These are phyloP conservation scores for Phalera bucephala DNA, from an alignment of 2,888 invertebrate species.

Conservation along the genomic window DNA sequence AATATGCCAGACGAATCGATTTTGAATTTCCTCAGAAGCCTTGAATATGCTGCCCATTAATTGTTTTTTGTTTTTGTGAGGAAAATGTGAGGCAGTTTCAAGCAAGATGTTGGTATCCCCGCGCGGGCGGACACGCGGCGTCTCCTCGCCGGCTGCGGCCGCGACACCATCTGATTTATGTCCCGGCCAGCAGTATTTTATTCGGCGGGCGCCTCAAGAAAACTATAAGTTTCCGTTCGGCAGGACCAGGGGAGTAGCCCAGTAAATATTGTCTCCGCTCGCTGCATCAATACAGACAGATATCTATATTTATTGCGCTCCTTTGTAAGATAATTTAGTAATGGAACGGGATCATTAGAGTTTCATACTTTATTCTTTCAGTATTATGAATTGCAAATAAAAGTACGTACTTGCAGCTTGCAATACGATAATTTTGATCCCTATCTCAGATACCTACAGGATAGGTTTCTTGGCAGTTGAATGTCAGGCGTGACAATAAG, in stretches of 20 bases:
- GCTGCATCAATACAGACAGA: slow-evolving; percentile 75
- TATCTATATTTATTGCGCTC: slow-evolving; percentile 77
- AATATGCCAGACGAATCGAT: no score
- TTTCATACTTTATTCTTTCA: slow-evolving; percentile 36
- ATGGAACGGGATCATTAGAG: slow-evolving; percentile 71
- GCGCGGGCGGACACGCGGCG: slow-evolving; percentile 42
- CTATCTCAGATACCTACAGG: no score
- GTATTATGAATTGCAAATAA: no score
- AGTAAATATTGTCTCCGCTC: slow-evolving; percentile 80
- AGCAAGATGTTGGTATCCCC: no score
- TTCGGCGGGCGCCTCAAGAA: slow-evolving; percentile 81
- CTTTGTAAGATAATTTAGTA: slow-evolving; percentile 76
- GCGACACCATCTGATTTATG: slow-evolving; percentile 78
- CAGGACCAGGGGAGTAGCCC: slow-evolving; percentile 77
- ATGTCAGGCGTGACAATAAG: slow-evolving; percentile 22
- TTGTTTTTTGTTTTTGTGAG: no score
- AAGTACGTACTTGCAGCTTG: no score
- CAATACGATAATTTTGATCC: no score
- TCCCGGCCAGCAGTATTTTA: slow-evolving; percentile 79
- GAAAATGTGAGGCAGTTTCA: no score
- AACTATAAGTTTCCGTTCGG: slow-evolving; percentile 83
- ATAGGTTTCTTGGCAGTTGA: slow-evolving; percentile 6
- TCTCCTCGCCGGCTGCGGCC: slow-evolving; percentile 71
- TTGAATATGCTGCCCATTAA: no score
- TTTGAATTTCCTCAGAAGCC: no score